Evolutionary conservation across 1,140 invertebrate genomes (phyloP).

Genomic region (Zeugodacus cucurbitae): DNA sequence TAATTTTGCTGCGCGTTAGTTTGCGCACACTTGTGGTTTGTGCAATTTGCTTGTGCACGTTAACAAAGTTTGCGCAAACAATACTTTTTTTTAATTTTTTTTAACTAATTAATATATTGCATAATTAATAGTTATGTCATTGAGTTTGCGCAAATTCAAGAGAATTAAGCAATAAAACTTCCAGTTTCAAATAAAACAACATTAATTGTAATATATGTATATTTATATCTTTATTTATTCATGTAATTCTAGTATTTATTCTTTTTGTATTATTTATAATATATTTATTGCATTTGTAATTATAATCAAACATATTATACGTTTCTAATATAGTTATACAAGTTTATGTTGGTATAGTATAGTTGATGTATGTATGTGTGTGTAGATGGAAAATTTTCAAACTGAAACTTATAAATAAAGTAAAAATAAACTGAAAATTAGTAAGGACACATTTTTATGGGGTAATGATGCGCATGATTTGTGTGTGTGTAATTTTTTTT

Average conservation of each 20-base stretch:
- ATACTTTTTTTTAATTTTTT: no score
- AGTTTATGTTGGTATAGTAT: neutral
- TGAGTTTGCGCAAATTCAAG: no score
- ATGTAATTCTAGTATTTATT: neutral
- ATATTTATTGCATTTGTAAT: slow-evolving; percentile 32
- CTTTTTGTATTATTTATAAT: neutral
- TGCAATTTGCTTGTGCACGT: neutral
- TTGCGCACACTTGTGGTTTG: no score
- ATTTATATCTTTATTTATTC: slow-evolving; percentile 6
- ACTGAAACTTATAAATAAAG: neutral
- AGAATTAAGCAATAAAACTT: no score
- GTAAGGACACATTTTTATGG: neutral
- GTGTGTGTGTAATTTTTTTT: slow-evolving; percentile 3
- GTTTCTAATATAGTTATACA: neutral
- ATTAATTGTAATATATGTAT: neutral
- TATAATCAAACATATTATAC: neutral
- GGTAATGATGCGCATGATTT: slow-evolving; percentile 21
- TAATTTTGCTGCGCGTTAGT: neutral
- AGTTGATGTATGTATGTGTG: neutral
- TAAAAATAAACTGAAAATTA: neutral
- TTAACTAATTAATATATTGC: no score
- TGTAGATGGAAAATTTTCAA: neutral
- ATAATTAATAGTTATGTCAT: no score
- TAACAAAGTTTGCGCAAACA: no score
- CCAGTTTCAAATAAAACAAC: neutral